Base-by-base conservation (phyloP, 2,888 invertebrate species). In the Tiliacea citrago region DNA sequence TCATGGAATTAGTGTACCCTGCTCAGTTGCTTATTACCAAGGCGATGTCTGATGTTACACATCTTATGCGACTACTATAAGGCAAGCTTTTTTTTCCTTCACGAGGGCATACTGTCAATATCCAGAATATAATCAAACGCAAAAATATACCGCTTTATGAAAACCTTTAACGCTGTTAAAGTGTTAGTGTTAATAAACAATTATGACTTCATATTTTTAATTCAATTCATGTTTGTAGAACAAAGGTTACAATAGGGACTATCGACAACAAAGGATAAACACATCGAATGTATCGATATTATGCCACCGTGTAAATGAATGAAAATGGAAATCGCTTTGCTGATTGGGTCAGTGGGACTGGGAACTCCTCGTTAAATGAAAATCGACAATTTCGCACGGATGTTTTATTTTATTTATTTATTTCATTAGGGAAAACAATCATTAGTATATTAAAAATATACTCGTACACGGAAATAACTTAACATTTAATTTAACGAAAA, bases 281-380 rank as follows among this genome's bases (percentile, higher is more conserved):
- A 18, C 67, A 42, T 81, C 58, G 47, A 71, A 68, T 62, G 29
- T 60, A 35, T 62, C 66, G 49, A 47, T 65, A 73, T 74, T 66
- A 61, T 47, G 57, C 47, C 60, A 61, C 47, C 16, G 67, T 7
- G 3, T 5, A 53, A 65, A 70, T 68, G 3, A 65, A 83, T 68
- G 35, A 42, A 79, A 70, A 77, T 68, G 49, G 16, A 70, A 73
- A 78, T 78, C 53, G 51, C 21, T 62, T 67, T 68, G 42, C 29
- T 78, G 53, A 63, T 47, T 62, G 58, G 51, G 2, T 62, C 58
- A 42, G 0, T 49, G 49, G 55, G 8, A 39, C 3, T 29, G 66
- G 18, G 42, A 39, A 49, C 10, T 42, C 16, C 9, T 42, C 9
- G 12, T 16, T 39, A 10, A 21, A 42, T 39, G 29, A 47, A 53